A percentile compares a stretch with the other conserved stretches of the same genome.
Evolutionary conservation across 2,888 invertebrate species (phyloP).

Genomic region (Cephus spinipes): DNA sequence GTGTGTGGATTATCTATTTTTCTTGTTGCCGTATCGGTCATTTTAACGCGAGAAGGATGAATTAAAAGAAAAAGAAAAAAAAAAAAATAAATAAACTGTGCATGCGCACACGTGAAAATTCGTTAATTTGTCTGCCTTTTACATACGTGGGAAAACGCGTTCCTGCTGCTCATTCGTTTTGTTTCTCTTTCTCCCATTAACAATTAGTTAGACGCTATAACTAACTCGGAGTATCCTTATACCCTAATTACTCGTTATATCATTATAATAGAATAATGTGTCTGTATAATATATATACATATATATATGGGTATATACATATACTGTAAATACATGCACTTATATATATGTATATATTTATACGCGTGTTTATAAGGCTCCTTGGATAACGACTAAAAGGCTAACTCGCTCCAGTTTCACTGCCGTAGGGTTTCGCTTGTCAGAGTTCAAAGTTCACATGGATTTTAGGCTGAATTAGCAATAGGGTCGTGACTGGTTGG

Average conservation of each 20-base stretch:
- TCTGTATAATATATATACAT: constrained; percentile 33
- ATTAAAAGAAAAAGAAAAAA: constrained; percentile 22
- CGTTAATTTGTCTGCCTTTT: neutral
- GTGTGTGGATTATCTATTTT: neutral
- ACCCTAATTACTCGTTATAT: constrained; percentile 30
- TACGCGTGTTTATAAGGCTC: constrained; percentile 56
- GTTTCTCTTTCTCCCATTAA: constrained; percentile 29
- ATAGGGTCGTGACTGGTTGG: neutral
- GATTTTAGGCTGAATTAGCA: neutral
- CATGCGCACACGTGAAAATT: neutral
- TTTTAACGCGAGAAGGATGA: neutral
- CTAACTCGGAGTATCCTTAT: constrained; percentile 7
- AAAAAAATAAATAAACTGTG: constrained; percentile 40
- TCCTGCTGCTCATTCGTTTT: neutral
- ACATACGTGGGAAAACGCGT: neutral
- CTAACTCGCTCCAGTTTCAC: constrained; percentile 43
- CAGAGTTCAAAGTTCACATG: neutral
- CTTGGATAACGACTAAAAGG: constrained; percentile 55
- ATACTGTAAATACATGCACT: constrained; percentile 15
- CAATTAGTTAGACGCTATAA: constrained; percentile 20
- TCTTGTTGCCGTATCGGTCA: neutral
- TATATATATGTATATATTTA: constrained; percentile 34
- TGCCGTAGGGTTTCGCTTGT: neutral
- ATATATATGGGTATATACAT: constrained; percentile 38
- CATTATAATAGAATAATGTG: constrained; percentile 32